These are phyloP conservation scores for Epinotia nisella DNA, from an alignment of 2,888 invertebrate genomes.

Conservation along the genomic window DNA sequence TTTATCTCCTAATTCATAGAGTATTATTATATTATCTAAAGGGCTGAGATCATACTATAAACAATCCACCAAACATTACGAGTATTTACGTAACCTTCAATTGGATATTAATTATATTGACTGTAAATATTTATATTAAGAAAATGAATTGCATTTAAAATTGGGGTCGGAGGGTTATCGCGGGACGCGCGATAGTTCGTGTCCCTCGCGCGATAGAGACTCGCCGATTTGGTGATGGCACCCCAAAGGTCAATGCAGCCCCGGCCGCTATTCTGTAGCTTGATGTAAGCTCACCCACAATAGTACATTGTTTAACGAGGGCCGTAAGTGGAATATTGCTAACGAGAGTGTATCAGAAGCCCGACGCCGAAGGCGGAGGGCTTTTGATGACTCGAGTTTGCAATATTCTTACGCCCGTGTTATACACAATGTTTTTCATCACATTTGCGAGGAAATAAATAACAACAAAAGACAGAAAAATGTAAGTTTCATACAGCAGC, in stretches of 20 bases:
- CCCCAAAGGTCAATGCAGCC: neutral
- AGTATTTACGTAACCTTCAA: constrained; percentile 26
- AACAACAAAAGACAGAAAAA: no score
- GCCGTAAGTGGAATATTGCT: no score
- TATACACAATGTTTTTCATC: no score
- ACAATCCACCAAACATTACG: neutral
- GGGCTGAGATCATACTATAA: neutral
- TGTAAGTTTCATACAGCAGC: no score
- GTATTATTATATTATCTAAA: constrained; percentile 1
- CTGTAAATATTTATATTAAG: constrained; percentile 18
- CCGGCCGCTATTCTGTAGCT: no score
- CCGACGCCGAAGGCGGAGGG: no score
- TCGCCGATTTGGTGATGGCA: neutral
- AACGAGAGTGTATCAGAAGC: no score
- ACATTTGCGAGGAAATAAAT: no score
- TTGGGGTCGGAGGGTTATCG: constrained; percentile 19
- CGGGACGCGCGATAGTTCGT: neutral
- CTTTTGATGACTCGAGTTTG: no score
- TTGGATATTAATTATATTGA: constrained; percentile 20
- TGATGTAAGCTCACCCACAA: no score
- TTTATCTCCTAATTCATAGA: neutral
- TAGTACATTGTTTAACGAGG: no score
- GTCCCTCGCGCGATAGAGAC: neutral
- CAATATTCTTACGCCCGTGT: no score
- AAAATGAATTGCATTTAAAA: constrained; percentile 14